Percentiles rank a stretch among this genome's conserved stretches.
These are phyloP conservation scores for rat (Rattus norvegicus) DNA, from an alignment of 2,113 vertebrate genomes.

Conservation along the genomic window GRCr8 NC_086021.1:174346001-174346500, in stretches of 20 bases:
- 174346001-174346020: neutral
- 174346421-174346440: neutral
- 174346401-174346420: neutral
- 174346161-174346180: conserved; percentile 49
- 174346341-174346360: neutral
- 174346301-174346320: neutral
- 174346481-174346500: neutral
- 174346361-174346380: neutral
- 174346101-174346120: neutral
- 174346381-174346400: neutral
- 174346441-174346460: neutral
- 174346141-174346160: rapidly evolving
- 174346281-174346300: neutral
- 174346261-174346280: neutral
- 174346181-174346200: rapidly evolving
- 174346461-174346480: neutral
- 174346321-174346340: neutral
- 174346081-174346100: neutral
- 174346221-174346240: neutral
- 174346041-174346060: neutral
- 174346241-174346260: neutral
- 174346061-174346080: neutral
- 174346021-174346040: neutral
- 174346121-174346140: neutral
- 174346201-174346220: neutral